Base-by-base conservation (phyloP, 2,888 invertebrate species). In the Hecatera dysodea region DNA sequence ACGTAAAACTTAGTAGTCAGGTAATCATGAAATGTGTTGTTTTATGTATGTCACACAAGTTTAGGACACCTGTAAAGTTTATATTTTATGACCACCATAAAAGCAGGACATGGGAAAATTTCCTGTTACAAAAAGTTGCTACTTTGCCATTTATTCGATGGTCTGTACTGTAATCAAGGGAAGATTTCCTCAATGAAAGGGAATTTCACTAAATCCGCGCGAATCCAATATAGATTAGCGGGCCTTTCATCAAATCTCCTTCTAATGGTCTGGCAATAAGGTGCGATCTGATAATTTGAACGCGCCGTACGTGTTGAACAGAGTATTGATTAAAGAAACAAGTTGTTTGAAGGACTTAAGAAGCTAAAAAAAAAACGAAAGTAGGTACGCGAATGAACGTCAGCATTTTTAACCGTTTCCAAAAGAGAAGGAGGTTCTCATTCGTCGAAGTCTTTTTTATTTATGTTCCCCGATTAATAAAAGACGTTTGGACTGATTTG, bases 141-240 rank as follows among this genome's bases (percentile, higher is more conserved):
- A 56, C 55, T 55, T 60, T 27, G 46, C 42, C 55, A 52, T 80
- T 63, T 62, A 67, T 74, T 72, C 76, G 52, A 74, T 67, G 63
- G 71, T 69, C 68, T 73, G 64, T 73, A 59, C 69, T 66, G 75
- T 71, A 82, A 83, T 74, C 78, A 75, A 74, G 19, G 59, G 9
- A 60, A 62, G 36, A 78, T 80, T 82, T 75, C 57, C 72, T 71
- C 70, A 75, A 75, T 71, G 70, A 68, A 65, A 70, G 53, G 73
- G 75, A 69, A 72, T 79, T 75, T 75, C 11, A 55, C 48, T 60
- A 77, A 81, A 81, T 83, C 83, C 82, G 42, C 63, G 75, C 61
- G 62, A 80, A 83, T 79, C 84, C 76, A 79, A 84, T 81, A 84
- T 81, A 76, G 84, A 84, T 84, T 84, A 84, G 78, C 50, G 65